Evolutionary conservation across 2,113 vertebrate genomes (phyloP).

Genomic region (Delphinus delphis): DNA sequence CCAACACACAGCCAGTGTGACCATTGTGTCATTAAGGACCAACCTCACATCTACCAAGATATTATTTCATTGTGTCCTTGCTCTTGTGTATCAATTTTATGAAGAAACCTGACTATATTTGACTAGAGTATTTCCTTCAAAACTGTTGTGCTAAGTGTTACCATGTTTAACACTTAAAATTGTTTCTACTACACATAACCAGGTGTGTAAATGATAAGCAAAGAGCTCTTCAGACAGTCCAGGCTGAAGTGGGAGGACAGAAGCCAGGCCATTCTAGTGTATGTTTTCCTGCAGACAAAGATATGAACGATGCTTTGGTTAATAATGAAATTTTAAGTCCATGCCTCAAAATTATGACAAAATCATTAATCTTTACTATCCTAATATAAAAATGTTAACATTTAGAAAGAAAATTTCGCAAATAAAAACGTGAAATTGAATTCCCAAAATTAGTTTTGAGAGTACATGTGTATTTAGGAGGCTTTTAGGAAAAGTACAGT

Average conservation of each 20-base stretch:
- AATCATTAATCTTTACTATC: background rate
- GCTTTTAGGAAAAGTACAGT: background rate
- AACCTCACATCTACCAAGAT: fast-evolving
- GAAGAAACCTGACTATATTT: background rate
- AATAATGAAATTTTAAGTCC: background rate
- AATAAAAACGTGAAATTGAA: background rate
- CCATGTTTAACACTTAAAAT: background rate
- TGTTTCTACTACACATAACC: fast-evolving
- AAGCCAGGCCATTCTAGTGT: fast-evolving
- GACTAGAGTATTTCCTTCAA: fast-evolving
- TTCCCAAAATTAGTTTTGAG: background rate
- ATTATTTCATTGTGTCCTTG: fast-evolving
- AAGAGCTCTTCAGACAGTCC: too few relatives aligned
- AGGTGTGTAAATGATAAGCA: fast-evolving
- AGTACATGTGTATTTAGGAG: background rate
- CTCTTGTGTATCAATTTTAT: fast-evolving
- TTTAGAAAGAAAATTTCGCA: background rate
- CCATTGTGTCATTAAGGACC: fast-evolving
- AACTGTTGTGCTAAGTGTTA: background rate
- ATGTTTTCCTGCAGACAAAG: fast-evolving
- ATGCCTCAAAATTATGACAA: background rate
- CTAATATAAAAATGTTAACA: background rate
- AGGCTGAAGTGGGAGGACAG: fast-evolving
- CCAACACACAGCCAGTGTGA: fast-evolving
- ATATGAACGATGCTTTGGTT: fast-evolving